phyloP scores from a whole-genome alignment of 2,888 invertebrate species.

The Tipula confusa region DNA sequence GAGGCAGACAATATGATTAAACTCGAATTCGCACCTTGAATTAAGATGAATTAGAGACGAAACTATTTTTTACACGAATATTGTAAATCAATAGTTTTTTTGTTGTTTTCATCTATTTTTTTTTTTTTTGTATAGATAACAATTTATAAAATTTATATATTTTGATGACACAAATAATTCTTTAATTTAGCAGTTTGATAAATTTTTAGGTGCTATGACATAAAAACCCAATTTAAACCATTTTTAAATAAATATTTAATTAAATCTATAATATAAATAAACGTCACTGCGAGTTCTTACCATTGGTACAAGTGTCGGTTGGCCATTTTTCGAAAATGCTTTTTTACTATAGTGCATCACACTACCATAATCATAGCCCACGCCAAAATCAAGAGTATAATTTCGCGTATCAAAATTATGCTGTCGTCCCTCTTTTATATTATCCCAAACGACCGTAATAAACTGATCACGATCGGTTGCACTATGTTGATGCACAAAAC shows the following conservation, averaged over 20 bases:
- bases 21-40: no score
- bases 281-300: conserved; percentile 40
- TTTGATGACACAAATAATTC: background rate
- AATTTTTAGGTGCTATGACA: background rate
- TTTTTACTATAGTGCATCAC: conserved; percentile 68
- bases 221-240: background rate
- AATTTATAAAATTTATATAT: background rate
- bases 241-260: background rate
- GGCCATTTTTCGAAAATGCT: conserved; percentile 65
- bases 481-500: conserved; percentile 81
- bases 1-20: no score
- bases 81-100: no score
- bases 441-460: conserved; percentile 68
- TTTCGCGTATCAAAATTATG: conserved; percentile 63
- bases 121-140: background rate
- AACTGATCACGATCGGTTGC: conserved; percentile 73
- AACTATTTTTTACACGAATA: no score
- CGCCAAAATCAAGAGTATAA: conserved; percentile 59
- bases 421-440: conserved; percentile 53
- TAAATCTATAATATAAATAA: background rate
- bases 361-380: conserved; percentile 65
- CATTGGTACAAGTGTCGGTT: conserved; percentile 61
- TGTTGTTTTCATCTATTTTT: no score
- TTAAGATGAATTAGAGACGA: no score
- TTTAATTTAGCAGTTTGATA: background rate